Conservation (phyloP, 2,888 invertebrate genomes). For the Nebria salina region DNA sequence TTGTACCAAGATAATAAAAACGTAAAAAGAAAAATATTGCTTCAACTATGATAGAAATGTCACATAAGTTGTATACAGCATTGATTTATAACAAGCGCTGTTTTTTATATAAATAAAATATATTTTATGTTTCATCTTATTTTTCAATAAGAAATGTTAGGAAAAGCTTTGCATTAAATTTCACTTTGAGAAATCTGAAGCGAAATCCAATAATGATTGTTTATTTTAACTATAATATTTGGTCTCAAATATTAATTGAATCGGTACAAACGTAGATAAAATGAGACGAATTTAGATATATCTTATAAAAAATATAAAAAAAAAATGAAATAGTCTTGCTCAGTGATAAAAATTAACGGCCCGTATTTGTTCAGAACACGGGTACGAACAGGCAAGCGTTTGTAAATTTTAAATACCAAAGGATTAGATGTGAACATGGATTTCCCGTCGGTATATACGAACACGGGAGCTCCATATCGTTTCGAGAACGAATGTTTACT, state of each 20-base stretch:
- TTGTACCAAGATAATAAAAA: background rate
- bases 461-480: constrained; percentile 7
- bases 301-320: too few relatives aligned
- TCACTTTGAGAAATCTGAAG: too few relatives aligned
- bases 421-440: constrained; percentile 17
- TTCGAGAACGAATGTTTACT: constrained; percentile 35
- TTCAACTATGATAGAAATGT: background rate
- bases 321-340: too few relatives aligned
- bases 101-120: background rate
- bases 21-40: background rate
- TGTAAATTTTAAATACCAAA: constrained; percentile 13
- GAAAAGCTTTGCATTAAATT: too few relatives aligned
- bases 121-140: background rate
- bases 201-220: too few relatives aligned
- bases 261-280: too few relatives aligned
- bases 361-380: too few relatives aligned
- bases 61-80: background rate
- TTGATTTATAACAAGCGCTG: background rate
- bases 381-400: background rate
- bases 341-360: too few relatives aligned
- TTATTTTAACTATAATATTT: too few relatives aligned
- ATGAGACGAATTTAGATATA: too few relatives aligned
- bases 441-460: background rate
- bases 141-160: background rate
- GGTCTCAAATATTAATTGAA: too few relatives aligned